A percentile compares a stretch with the other conserved stretches of the same genome.
These are phyloP conservation scores for Pterophyllum scalare DNA, from an alignment of 2,113 vertebrate species.

Conservation along the genomic window DNA sequence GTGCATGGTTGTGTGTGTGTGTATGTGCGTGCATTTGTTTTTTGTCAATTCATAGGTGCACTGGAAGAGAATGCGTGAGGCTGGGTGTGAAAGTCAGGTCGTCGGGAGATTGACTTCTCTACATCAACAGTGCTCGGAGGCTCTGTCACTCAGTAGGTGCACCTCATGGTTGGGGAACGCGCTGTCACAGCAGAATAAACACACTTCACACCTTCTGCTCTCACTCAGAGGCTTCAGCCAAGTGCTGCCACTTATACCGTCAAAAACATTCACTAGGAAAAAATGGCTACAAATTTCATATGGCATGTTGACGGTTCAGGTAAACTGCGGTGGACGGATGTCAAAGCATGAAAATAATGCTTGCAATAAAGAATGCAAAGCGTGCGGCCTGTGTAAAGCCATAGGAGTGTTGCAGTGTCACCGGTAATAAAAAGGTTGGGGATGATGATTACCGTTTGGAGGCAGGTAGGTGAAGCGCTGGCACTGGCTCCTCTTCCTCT, in stretches of 20 bases:
- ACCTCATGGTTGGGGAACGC: constrained; percentile 74
- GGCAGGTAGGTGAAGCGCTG: constrained; percentile 97
- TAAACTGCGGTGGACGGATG: constrained; percentile 27
- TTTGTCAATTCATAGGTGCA: constrained; percentile 12
- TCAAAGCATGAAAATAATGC: constrained; percentile 36
- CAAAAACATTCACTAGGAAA: constrained; percentile 17
- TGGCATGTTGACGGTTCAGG: constrained; percentile 30
- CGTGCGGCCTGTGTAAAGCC: neutral
- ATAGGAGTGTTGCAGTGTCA: constrained; percentile 6
- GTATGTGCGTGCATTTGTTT: constrained; percentile 3
- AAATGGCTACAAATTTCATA: constrained; percentile 21
- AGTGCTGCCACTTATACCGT: constrained; percentile 10
- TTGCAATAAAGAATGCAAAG: constrained; percentile 6
- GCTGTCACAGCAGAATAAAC: constrained; percentile 69
- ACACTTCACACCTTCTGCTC: constrained; percentile 62
- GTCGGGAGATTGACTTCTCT: constrained; percentile 56
- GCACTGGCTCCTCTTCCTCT: constrained; percentile 97
- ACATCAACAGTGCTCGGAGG: constrained; percentile 70
- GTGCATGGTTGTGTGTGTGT: constrained; percentile 3
- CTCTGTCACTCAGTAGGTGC: constrained; percentile 76
- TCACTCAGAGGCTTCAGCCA: constrained; percentile 30
- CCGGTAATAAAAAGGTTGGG: constrained; percentile 1
- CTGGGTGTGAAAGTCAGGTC: constrained; percentile 60
- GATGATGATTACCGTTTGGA: constrained; percentile 86
- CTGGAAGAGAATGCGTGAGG: constrained; percentile 40